Evolutionary conservation across 2,888 invertebrate species (phyloP), one percentile per base, ranked within the genome.

Genomic region (Drosophila greeni): DNA sequence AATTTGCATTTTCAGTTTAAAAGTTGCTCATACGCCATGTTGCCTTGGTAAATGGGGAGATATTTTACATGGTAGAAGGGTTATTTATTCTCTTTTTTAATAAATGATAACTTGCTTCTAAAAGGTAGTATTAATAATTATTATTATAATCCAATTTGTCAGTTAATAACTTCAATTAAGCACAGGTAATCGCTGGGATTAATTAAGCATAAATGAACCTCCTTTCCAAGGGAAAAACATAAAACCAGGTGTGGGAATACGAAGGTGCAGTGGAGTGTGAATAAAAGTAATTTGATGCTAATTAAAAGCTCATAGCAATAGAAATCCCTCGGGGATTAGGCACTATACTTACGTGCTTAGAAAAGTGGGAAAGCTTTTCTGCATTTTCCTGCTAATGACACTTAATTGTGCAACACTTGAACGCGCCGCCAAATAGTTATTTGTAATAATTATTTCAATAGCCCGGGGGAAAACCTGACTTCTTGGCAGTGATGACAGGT

Each of bases 231-330:
- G 6, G 29, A 14, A 40, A 16, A 37, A 39, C n/a, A 51, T 51
- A 37, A 37, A 48, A 37, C n/a, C 9, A 18, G 37, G 47, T 16
- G 39, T 16, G 43, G 23, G 37, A 39, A 52, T 37, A 24, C 29
- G 40, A 49, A 39, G 77, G 61, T 66, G 68, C 61, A 82, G 62
- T 80, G 81, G 52, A 60, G 70, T 77, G 79, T 72, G 65, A 81
- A 79, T 71, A 73, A 74, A 79, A 71, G 73, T 84, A 82, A 84
- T 79, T 74, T 70, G 79, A 82, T 74, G 80, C 74, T 84, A 84
- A 81, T 81, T 81, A 82, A 79, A 67, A 73, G 82, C 74, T 49
- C 55, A 62, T 47, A 64, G 42, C 40, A 12, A 45, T 42, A 14
- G 37, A 57, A 18, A 29, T 61, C 52, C 62, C 33, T 47, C 16